A percentile compares a stretch with the other conserved stretches of the same genome.
phyloP scores from a whole-genome alignment of 2,113 vertebrate genomes.

The Orcinus orca region DNA sequence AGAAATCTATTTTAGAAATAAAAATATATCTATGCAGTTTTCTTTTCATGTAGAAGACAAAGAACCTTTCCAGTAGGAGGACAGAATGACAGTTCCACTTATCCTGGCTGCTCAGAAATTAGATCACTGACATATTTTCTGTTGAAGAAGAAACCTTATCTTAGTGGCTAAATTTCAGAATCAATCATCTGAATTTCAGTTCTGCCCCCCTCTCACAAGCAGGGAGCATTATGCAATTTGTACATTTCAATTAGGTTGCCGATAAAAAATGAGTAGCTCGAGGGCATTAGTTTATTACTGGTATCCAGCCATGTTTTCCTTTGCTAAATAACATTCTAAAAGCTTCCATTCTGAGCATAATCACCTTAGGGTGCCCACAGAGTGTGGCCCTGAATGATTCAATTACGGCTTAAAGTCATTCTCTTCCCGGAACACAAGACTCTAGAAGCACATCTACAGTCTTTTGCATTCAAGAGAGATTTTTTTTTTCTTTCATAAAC shows the following conservation, averaged over 20 bases:
- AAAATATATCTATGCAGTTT: constrained; percentile 19
- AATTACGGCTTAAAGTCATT: constrained; percentile 77
- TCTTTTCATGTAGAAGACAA: constrained; percentile 31
- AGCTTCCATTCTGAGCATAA: constrained; percentile 80
- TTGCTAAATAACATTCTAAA: constrained; percentile 83
- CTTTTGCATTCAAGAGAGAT: background rate
- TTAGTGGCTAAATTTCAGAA: constrained; percentile 50
- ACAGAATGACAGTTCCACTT: constrained; percentile 59
- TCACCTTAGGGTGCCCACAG: constrained; percentile 79
- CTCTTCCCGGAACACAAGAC: constrained; percentile 64
- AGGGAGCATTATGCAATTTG: constrained; percentile 75
- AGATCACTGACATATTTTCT: constrained; percentile 67
- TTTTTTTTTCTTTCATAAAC: background rate
- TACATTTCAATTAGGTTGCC: constrained; percentile 80
- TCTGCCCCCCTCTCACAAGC: constrained; percentile 63
- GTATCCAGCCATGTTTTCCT: constrained; percentile 83
- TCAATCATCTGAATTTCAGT: constrained; percentile 60
- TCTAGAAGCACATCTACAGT: constrained; percentile 59
- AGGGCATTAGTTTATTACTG: constrained; percentile 82
- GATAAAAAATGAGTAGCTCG: constrained; percentile 81
- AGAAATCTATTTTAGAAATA: constrained; percentile 51
- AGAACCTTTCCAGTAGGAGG: constrained; percentile 2
- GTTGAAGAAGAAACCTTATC: constrained; percentile 64
- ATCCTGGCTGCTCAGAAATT: constrained; percentile 64
- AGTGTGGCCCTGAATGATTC: constrained; percentile 77